These are phyloP conservation scores for Cettia cetti DNA, from an alignment of 2,113 vertebrate genomes.

Conservation along the genomic window DNA sequence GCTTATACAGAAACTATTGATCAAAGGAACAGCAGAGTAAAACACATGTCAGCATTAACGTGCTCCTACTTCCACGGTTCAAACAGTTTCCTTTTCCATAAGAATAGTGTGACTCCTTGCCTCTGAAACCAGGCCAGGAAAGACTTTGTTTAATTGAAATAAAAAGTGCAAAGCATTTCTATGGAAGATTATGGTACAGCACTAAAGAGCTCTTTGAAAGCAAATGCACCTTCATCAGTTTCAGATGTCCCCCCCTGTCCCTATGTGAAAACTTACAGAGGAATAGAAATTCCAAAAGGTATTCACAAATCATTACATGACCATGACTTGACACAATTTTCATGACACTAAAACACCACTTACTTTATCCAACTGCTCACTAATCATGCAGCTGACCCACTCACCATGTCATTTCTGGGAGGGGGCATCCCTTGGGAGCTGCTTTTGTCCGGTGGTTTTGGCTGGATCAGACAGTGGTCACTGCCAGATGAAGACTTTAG, in stretches of 20 bases:
- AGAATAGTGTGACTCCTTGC: not conserved
- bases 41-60: not conserved
- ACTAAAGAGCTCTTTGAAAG: not conserved
- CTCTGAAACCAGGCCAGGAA: not conserved
- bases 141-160: not conserved
- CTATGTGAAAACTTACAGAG: not conserved
- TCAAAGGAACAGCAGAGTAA: slow-evolving; percentile 24
- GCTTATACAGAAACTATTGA: slow-evolving; percentile 5
- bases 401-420: not conserved
- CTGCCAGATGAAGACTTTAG: not conserved
- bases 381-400: not conserved
- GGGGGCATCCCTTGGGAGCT: not conserved
- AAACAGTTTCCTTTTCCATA: not conserved
- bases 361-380: not conserved
- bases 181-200: not conserved
- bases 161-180: not conserved
- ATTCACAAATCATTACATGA: not conserved
- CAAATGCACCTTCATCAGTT: not conserved
- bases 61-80: not conserved
- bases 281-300: not conserved
- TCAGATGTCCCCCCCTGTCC: not conserved
- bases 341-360: not conserved
- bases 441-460: not conserved
- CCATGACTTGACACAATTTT: not conserved
- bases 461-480: not conserved